These are phyloP conservation scores for Mixornis gularis DNA, from an alignment of 2,113 vertebrate species.

Conservation along the genomic window DNA sequence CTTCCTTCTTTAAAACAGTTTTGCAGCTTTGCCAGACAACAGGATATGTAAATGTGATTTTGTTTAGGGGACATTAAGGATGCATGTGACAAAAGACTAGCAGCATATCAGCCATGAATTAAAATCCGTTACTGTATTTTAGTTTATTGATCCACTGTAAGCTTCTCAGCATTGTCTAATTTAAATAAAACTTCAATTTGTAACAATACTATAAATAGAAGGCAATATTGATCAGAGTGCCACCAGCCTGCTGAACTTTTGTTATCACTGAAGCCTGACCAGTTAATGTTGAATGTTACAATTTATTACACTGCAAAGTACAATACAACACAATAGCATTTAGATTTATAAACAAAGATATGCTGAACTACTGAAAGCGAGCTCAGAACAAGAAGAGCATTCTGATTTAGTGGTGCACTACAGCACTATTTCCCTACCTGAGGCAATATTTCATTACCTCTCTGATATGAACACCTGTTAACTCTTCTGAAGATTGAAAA, in stretches of 20 bases:
- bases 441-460: not conserved
- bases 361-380: conserved; percentile 12
- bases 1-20: not conserved
- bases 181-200: conserved; percentile 81
- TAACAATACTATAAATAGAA: conserved; percentile 78
- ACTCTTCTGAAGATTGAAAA: not conserved
- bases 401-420: not conserved
- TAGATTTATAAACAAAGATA: conserved; percentile 49
- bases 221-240: conserved; percentile 67
- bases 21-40: not conserved
- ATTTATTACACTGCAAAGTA: conserved; percentile 68
- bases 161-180: conserved; percentile 68
- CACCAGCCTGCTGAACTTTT: conserved; percentile 64
- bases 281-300: conserved; percentile 67
- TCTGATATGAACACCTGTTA: not conserved
- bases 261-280: conserved; percentile 72
- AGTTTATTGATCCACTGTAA: conserved; percentile 62
- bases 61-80: not conserved
- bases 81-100: conserved; percentile 26
- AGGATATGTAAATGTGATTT: not conserved
- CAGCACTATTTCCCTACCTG: not conserved
- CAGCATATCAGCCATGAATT: conserved; percentile 48
- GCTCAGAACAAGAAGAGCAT: not conserved
- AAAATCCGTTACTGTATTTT: conserved; percentile 73
- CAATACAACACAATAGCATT: conserved; percentile 38